Evolutionary conservation across 2,797 vertebrate species (phyloP).

Genomic region (Oceanodroma leucorhoa): DNA sequence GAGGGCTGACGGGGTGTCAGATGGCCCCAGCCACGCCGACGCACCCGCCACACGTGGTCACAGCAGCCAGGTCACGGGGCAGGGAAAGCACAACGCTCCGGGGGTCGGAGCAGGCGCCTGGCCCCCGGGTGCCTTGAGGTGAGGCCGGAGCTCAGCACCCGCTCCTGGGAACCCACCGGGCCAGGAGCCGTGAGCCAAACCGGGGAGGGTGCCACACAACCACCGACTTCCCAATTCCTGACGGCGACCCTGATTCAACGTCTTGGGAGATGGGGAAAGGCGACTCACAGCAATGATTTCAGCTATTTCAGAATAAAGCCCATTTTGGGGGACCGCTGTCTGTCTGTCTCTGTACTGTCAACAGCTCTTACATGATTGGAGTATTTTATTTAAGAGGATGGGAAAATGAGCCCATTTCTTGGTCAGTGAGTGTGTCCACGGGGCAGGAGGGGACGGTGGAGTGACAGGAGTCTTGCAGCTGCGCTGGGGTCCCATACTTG

Average conservation of each 20-base stretch:
- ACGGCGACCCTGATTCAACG: neutral
- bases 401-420: neutral
- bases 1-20: neutral
- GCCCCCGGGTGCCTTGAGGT: neutral
- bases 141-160: neutral
- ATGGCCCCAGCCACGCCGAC: fast-evolving
- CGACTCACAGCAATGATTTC: neutral
- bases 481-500: neutral
- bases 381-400: neutral
- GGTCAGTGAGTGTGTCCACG: neutral
- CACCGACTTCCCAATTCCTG: neutral
- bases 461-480: neutral
- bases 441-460: neutral
- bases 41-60: fast-evolving
- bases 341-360: neutral
- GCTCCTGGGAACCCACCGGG: neutral
- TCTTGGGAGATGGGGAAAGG: neutral
- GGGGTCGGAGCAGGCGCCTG: neutral
- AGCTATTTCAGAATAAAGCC: neutral
- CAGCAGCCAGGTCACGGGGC: neutral
- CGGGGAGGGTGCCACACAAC: neutral
- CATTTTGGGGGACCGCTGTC: neutral
- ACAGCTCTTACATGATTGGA: neutral
- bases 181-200: neutral
- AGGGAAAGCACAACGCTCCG: neutral